Conservation (phyloP, 1,140 invertebrate species). For the Caenorhabditis remanei region DNA sequence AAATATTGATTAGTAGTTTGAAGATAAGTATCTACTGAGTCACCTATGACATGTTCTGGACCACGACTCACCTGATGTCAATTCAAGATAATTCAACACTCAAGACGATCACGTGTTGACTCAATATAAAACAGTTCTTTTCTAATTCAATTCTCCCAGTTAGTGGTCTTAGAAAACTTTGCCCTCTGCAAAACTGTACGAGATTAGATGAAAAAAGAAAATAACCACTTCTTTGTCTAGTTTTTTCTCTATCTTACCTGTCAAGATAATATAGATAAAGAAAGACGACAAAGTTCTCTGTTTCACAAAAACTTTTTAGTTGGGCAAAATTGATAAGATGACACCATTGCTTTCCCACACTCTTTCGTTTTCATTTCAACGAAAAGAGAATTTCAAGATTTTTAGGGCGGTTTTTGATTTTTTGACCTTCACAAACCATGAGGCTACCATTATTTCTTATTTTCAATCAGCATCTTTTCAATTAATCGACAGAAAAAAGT, state of each 20-base stretch:
- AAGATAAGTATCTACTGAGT: no score
- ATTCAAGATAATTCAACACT: background rate
- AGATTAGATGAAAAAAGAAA: background rate
- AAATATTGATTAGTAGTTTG: no score
- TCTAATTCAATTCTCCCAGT: background rate
- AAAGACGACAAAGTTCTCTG: background rate
- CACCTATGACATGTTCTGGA: no score
- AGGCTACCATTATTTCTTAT: background rate
- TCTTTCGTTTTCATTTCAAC: slow-evolving; percentile 2
- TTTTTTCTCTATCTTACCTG: background rate
- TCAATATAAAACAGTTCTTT: no score
- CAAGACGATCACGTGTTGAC: no score
- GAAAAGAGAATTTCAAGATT: slow-evolving; percentile 3
- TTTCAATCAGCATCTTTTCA: background rate
- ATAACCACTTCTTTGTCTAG: slow-evolving; percentile 1
- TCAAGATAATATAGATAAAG: slow-evolving; percentile 7
- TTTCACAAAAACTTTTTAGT: background rate
- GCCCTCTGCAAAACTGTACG: background rate
- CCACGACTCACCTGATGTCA: no score
- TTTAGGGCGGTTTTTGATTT: slow-evolving; percentile 4
- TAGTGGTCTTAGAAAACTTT: background rate
- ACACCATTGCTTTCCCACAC: background rate
- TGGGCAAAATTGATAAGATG: background rate
- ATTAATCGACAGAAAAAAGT: background rate
- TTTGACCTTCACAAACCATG: slow-evolving; percentile 22